These are phyloP conservation scores for Philereme transversata DNA, from an alignment of 2,888 invertebrate genomes.

Conservation along the genomic window DNA sequence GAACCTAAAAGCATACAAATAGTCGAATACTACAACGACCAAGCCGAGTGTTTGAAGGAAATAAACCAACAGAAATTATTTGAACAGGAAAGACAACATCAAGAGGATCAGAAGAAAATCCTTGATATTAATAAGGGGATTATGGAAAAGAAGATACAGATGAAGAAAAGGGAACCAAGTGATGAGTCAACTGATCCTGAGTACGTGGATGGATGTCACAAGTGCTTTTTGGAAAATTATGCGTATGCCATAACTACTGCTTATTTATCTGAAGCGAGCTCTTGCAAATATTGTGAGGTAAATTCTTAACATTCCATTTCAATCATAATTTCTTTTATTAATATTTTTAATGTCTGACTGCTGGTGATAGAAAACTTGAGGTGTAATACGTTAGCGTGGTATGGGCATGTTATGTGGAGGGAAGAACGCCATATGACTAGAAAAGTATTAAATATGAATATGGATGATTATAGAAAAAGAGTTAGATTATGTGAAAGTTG, in stretches of 20 bases:
- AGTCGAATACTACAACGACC: constrained; percentile 86
- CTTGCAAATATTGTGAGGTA: constrained; percentile 80
- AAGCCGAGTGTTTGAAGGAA: constrained; percentile 85
- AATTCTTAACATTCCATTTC: neutral
- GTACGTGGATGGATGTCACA: constrained; percentile 75
- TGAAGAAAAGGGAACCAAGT: constrained; percentile 65
- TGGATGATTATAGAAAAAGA: too few relatives aligned
- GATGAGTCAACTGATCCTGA: constrained; percentile 77
- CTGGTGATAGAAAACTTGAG: too few relatives aligned
- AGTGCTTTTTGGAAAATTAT: constrained; percentile 79
- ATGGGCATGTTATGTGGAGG: too few relatives aligned
- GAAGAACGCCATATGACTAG: too few relatives aligned
- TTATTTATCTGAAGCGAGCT: constrained; percentile 69
- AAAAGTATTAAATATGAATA: too few relatives aligned
- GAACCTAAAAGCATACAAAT: constrained; percentile 55
- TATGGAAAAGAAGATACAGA: constrained; percentile 61
- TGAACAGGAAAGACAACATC: constrained; percentile 67
- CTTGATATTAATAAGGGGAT: constrained; percentile 61
- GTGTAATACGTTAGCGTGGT: too few relatives aligned
- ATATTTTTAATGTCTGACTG: too few relatives aligned
- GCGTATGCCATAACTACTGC: constrained; percentile 77
- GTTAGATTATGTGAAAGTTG: too few relatives aligned
- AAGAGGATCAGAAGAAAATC: constrained; percentile 67
- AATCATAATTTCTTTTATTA: too few relatives aligned
- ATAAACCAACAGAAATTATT: constrained; percentile 67